phyloP scores from a whole-genome alignment of 2,113 vertebrate genomes.

The Osmerus eperlanus region DNA sequence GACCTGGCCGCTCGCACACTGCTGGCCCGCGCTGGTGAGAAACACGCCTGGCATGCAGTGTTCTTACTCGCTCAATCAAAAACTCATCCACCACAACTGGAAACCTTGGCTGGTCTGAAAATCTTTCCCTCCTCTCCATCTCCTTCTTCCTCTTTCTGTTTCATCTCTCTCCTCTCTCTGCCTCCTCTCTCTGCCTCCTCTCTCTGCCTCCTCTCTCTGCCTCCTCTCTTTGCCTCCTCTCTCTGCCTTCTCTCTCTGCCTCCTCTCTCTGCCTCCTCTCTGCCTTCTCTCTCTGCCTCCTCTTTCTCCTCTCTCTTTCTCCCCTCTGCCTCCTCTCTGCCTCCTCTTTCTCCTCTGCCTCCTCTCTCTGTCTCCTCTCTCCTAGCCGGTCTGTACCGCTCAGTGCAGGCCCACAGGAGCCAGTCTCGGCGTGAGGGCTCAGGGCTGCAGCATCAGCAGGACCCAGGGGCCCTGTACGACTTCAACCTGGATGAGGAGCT shows the following conservation, averaged over 20 bases:
- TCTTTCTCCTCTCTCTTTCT: too few species aligned
- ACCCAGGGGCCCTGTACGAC: conserved; percentile 87
- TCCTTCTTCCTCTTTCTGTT: neutral
- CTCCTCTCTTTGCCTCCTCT: neutral
- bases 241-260: neutral
- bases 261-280: neutral
- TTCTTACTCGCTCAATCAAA: neutral
- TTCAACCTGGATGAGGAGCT: conserved; percentile 97
- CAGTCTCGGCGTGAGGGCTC: conserved; percentile 88
- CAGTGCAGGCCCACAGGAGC: conserved; percentile 93
- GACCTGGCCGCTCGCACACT: conserved; percentile 92
- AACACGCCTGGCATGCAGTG: too few species aligned
- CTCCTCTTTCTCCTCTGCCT: neutral
- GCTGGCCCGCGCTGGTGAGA: conserved; percentile 90
- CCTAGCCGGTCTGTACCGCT: conserved; percentile 92
- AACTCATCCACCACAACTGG: too few species aligned
- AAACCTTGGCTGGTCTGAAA: too few species aligned
- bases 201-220: neutral
- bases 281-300: neutral
- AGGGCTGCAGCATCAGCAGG: conserved; percentile 74
- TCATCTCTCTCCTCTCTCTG: neutral
- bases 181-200: neutral
- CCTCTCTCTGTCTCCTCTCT: neutral
- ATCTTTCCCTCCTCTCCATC: neutral
- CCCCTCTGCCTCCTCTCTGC: neutral